Percentiles rank a stretch among this genome's conserved stretches.
Evolutionary conservation across 2,888 invertebrate species (phyloP).

Genomic region (Cryptosula pallasiana): DNA sequence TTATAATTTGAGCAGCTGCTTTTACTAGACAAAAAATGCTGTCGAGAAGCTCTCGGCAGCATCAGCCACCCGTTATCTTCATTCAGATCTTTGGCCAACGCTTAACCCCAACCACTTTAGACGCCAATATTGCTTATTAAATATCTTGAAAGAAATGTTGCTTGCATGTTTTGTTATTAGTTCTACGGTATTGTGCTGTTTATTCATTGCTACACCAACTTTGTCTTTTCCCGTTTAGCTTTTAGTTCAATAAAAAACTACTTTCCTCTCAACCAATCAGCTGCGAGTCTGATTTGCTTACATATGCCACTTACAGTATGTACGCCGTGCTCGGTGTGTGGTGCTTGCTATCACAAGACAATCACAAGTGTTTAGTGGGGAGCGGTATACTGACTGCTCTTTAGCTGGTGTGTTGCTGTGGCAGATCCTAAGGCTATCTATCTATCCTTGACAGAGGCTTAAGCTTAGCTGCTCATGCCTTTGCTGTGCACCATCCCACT

Average conservation of each 20-base stretch:
- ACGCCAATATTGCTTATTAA: slow-evolving; percentile 18
- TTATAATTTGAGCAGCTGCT: background rate
- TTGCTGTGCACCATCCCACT: background rate
- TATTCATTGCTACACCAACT: slow-evolving; percentile 24
- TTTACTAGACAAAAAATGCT: background rate
- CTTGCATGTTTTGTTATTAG: slow-evolving; percentile 24
- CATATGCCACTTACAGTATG: background rate
- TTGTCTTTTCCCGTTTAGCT: slow-evolving; percentile 24
- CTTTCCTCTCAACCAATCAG: slow-evolving; percentile 21
- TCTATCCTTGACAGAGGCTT: background rate
- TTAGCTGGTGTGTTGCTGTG: background rate
- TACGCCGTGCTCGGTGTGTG: background rate
- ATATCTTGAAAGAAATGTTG: slow-evolving; percentile 23
- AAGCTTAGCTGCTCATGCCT: background rate
- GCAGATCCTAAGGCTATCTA: background rate
- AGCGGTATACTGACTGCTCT: no score
- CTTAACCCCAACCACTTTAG: slow-evolving; percentile 19
- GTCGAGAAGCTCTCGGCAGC: background rate
- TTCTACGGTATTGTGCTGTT: slow-evolving; percentile 20
- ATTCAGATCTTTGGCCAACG: background rate
- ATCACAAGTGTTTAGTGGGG: background rate
- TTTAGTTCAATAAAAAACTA: slow-evolving; percentile 9
- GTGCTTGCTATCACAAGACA: background rate
- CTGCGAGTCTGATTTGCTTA: slow-evolving; percentile 13
- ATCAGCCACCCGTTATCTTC: background rate